Base-by-base conservation (phyloP, 2,888 invertebrate species). In the Hirtodrosophila duncani region DNA sequence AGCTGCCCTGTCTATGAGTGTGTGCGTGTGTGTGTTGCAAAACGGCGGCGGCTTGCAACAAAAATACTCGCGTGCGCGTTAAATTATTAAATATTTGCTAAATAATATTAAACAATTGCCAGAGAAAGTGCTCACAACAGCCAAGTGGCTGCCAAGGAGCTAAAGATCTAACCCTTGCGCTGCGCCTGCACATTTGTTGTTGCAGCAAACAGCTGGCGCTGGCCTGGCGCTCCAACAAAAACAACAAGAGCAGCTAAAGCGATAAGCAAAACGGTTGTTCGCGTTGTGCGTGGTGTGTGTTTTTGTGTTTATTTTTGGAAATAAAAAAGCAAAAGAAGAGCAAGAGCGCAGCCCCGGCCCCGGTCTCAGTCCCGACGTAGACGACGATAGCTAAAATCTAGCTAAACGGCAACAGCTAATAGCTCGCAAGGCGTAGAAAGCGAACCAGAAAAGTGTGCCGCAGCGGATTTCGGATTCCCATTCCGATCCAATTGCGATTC, bases 221-320 rank as follows among this genome's bases (percentile, higher is more conserved):
- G 13, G 21, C 8, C 17, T 17, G 5, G 9, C 31, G 8, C 31
- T 31, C 5, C 30, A 30, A 16, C n/a, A 30, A n/a, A 36, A 36
- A 18, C 14, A 16, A 14, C 13, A 33, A 33, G 23, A 41, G 10
- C 34, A 52, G 31, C 42, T 20, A 34, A 14, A 10, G 14, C 33
- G 27, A 27, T 23, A 17, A 13, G 45, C 33, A 14, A 37, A 37
- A 36, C 51, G 37, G 42, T 20, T 43, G 37, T 9, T 55, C 56
- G 56, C 42, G 30, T 50, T 27, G 27, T 27, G 33, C 27, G 57
- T 60, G 39, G 59, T 65, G 74, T 72, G 69, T 74, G 70, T 70
- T 58, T 70, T 60, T 53, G 80, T 72, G 81, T 78, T 78, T 78
- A 80, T 72, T 81, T 80, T 80, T 81, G 78, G 71, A 71, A 71